These are phyloP conservation scores for Magallana gigas DNA, from an alignment of 1,140 invertebrate genomes.

Conservation along the genomic window DNA sequence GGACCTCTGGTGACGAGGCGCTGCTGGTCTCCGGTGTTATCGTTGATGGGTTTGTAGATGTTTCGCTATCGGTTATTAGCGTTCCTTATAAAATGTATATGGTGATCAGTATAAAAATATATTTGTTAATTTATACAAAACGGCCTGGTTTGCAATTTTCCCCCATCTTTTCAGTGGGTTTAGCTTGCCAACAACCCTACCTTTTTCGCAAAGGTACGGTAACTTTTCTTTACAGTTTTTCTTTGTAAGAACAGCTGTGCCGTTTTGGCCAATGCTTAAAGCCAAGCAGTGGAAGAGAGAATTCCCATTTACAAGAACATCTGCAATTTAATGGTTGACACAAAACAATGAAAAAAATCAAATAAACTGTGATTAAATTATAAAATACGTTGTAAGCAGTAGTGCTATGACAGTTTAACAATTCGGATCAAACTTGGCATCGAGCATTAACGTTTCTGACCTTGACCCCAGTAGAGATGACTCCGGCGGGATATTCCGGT, in stretches of 20 bases:
- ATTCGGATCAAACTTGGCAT: no score
- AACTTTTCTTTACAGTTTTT: background rate
- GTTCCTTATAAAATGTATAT: background rate
- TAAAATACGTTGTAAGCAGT: no score
- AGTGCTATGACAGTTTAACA: no score
- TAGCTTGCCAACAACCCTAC: background rate
- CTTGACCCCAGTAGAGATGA: background rate
- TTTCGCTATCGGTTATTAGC: no score
- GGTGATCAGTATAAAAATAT: no score
- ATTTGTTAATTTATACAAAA: no score
- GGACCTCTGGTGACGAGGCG: background rate
- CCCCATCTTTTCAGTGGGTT: no score
- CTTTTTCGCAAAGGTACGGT: background rate
- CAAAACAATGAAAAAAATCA: no score
- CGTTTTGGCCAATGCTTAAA: background rate
- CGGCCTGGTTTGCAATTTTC: no score
- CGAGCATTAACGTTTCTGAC: background rate
- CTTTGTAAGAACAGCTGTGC: background rate
- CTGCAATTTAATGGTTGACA: background rate
- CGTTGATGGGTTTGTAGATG: no score
- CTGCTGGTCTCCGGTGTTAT: no score
- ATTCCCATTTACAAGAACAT: background rate
- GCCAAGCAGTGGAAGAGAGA: constrained; percentile 25
- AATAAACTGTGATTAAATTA: no score
- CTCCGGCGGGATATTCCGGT: background rate